Evolutionary conservation across 2,797 vertebrate genomes (phyloP).

Genomic region (Rhadinocentrus ornatus): DNA sequence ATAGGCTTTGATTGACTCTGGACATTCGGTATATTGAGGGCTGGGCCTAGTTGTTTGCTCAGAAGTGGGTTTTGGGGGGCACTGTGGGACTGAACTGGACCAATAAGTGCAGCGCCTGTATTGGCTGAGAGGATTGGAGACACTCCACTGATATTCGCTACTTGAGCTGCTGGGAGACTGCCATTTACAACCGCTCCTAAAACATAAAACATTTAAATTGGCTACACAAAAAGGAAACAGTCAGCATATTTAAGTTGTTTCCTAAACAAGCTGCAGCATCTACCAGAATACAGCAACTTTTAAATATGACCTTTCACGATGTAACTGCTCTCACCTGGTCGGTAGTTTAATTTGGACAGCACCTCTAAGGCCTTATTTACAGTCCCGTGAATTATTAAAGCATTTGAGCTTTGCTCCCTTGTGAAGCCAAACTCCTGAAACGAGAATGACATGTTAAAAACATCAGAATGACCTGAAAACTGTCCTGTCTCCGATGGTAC

Average conservation of each 20-base stretch:
- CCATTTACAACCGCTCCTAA: constrained; percentile 31
- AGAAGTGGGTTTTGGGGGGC: background rate
- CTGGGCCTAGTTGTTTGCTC: constrained; percentile 32
- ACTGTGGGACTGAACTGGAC: constrained; percentile 15
- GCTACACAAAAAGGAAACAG: background rate
- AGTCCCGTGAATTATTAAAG: constrained; percentile 82
- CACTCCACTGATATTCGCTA: constrained; percentile 43
- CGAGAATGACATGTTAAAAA: background rate
- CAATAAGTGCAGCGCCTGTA: background rate
- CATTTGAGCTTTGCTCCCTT: constrained; percentile 81
- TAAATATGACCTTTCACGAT: background rate
- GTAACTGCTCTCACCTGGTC: constrained; percentile 53
- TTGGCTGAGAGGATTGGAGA: constrained; percentile 65
- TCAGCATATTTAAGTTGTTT: background rate
- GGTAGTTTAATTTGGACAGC: constrained; percentile 67
- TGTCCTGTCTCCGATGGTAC: background rate
- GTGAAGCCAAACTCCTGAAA: constrained; percentile 78
- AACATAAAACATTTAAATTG: constrained; percentile 20
- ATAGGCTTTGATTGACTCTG: constrained; percentile 24
- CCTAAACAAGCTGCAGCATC: background rate
- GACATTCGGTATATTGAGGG: constrained; percentile 31
- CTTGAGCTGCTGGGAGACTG: constrained; percentile 19
- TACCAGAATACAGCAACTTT: background rate
- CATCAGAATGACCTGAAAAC: background rate
- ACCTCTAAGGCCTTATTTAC: constrained; percentile 75